phyloP scores from a whole-genome alignment of 1,140 invertebrate genomes.

The Neoseiulus cucumeris region DNA sequence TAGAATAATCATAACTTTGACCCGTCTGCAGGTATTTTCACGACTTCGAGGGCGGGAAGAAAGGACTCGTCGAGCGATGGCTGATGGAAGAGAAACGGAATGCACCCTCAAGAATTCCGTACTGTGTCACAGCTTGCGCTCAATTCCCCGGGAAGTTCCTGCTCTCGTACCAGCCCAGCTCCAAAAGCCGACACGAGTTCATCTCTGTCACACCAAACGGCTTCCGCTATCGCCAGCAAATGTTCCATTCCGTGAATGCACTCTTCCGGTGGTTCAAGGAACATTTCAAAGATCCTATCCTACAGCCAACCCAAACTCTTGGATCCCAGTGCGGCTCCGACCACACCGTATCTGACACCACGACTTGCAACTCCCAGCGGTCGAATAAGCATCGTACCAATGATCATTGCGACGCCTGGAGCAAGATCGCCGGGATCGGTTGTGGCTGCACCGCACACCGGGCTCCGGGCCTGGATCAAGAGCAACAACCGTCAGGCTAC shows the following conservation, averaged over 20 bases:
- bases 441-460: too few relatives aligned
- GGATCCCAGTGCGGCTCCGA: background rate
- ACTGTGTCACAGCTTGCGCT: slow-evolving; percentile 62
- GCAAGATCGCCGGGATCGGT: background rate
- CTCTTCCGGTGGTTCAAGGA: slow-evolving; percentile 94
- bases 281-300: slow-evolving; percentile 76
- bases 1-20: too few relatives aligned
- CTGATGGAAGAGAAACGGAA: slow-evolving; percentile 65
- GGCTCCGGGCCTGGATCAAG: too few relatives aligned
- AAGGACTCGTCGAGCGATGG: slow-evolving; percentile 65
- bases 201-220: slow-evolving; percentile 77
- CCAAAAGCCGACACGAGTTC: slow-evolving; percentile 63
- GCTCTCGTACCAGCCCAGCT: slow-evolving; percentile 71
- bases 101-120: slow-evolving; percentile 70
- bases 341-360: background rate
- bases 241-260: slow-evolving; percentile 59
- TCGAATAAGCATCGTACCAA: background rate
- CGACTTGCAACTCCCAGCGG: background rate
- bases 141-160: slow-evolving; percentile 86
- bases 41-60: slow-evolving; percentile 22
- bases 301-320: too few relatives aligned
- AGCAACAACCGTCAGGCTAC: too few relatives aligned
- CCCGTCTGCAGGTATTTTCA: slow-evolving; percentile 16
- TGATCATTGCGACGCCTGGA: background rate
- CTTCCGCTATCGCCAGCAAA: slow-evolving; percentile 65